These are phyloP conservation scores for Podargus strigoides DNA, from an alignment of 2,797 vertebrate species.

Conservation along the genomic window DNA sequence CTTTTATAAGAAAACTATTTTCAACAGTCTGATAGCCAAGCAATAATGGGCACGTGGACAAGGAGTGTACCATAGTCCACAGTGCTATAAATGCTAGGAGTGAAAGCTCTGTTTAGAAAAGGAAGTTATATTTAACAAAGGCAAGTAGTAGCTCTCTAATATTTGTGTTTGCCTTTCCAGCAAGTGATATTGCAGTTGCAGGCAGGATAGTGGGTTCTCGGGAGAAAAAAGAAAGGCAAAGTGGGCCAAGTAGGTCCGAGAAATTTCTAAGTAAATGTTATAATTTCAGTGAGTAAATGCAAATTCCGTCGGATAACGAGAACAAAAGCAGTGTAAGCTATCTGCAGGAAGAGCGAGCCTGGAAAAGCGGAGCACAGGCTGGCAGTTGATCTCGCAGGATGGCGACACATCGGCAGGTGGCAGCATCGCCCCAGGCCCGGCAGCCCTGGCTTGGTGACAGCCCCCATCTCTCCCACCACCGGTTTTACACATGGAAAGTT, in stretches of 20 bases:
- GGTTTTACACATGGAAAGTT: slow-evolving; percentile 73
- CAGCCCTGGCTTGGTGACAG: slow-evolving; percentile 20
- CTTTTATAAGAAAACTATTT: not conserved
- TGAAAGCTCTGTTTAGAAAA: not conserved
- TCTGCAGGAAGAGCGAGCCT: accelerated
- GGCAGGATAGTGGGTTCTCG: too few species aligned
- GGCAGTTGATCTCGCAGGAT: too few species aligned
- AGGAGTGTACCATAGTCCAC: accelerated
- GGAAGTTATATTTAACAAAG: not conserved
- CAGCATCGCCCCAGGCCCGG: slow-evolving; percentile 85
- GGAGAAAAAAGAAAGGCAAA: not conserved
- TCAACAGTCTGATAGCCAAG: not conserved
- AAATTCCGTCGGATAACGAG: not conserved
- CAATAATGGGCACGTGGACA: not conserved
- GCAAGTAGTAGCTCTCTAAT: too few species aligned
- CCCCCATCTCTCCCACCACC: slow-evolving; percentile 49
- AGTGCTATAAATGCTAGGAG: accelerated
- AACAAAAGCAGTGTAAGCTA: accelerated
- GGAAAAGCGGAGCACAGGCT: accelerated
- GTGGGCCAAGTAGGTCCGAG: not conserved
- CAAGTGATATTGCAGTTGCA: accelerated
- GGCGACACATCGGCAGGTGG: slow-evolving; percentile 82
- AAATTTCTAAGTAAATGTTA: not conserved
- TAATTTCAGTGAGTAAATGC: not conserved
- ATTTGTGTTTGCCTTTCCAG: not conserved